phyloP scores from a whole-genome alignment of 2,113 vertebrate species.

The Regulus satrapa region DNA sequence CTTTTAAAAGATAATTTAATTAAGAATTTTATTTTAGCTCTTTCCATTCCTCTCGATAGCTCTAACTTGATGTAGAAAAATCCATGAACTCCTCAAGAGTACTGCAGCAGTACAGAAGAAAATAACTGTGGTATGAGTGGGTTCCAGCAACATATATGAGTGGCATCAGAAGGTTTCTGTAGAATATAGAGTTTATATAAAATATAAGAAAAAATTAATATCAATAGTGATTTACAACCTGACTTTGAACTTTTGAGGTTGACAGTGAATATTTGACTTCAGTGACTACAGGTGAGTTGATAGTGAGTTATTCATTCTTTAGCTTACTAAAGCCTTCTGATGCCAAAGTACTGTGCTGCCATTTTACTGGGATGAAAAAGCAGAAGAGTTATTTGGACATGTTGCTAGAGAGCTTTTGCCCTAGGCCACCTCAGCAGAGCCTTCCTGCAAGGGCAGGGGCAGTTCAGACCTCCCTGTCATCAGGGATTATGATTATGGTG shows the following conservation, averaged over 20 bases:
- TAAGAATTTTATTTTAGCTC: not conserved
- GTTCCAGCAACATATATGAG: not conserved
- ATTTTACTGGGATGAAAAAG: not conserved
- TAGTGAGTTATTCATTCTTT: not conserved
- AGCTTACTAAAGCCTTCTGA: not conserved
- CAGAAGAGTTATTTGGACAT: not conserved
- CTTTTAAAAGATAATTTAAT: not conserved
- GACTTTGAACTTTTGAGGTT: not conserved
- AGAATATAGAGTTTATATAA: not conserved
- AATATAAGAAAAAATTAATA: not conserved
- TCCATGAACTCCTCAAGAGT: not conserved
- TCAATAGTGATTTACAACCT: not conserved
- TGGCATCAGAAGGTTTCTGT: not conserved
- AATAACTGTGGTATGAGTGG: not conserved
- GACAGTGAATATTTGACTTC: not conserved
- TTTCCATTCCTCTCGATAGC: not conserved
- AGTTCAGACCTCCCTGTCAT: not conserved
- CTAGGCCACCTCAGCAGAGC: too few species aligned
- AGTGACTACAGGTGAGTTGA: not conserved
- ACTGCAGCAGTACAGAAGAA: not conserved
- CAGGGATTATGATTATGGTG: not conserved
- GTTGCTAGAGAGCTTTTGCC: not conserved
- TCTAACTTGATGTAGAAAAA: not conserved
- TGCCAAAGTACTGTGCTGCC: not conserved
- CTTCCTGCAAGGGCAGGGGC: not conserved